phyloP scores from a whole-genome alignment of 1,140 invertebrate species.

The Belonocnema kinseyi region DNA sequence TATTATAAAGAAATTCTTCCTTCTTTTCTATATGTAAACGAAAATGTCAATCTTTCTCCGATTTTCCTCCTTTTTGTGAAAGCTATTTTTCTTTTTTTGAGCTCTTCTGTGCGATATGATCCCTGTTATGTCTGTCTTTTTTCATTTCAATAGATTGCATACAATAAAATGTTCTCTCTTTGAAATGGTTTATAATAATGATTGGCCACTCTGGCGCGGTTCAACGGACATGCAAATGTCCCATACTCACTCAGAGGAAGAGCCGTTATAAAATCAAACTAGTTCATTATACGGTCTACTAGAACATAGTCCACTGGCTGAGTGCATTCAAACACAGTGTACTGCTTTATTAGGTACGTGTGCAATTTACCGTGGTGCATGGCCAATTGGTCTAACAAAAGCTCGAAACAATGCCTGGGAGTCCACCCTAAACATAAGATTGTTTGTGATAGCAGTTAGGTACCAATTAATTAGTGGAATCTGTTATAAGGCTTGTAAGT shows the following conservation, averaged over 20 bases:
- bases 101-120: not conserved
- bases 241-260: not conserved
- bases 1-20: too few species aligned
- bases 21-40: too few species aligned
- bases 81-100: too few species aligned
- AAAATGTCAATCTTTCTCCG: too few species aligned
- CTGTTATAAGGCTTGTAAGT: constrained; percentile 2
- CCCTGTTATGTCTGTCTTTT: not conserved
- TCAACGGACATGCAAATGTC: constrained; percentile 3
- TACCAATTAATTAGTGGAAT: constrained; percentile 4
- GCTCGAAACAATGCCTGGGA: constrained; percentile 16
- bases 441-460: constrained; percentile 10
- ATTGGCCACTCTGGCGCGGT: constrained; percentile 3
- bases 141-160: not conserved
- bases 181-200: constrained; percentile 15
- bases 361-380: constrained; percentile 17
- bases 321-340: constrained; percentile 17
- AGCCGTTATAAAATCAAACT: constrained; percentile 36
- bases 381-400: constrained; percentile 23
- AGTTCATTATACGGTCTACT: constrained; percentile 31
- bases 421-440: constrained; percentile 9
- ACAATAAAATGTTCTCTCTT: constrained; percentile 6
- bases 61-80: too few species aligned
- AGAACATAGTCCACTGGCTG: constrained; percentile 12
- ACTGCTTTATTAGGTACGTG: constrained; percentile 26